Base-by-base conservation (phyloP, 2,888 invertebrate species). In the Tachina grossa region DNA sequence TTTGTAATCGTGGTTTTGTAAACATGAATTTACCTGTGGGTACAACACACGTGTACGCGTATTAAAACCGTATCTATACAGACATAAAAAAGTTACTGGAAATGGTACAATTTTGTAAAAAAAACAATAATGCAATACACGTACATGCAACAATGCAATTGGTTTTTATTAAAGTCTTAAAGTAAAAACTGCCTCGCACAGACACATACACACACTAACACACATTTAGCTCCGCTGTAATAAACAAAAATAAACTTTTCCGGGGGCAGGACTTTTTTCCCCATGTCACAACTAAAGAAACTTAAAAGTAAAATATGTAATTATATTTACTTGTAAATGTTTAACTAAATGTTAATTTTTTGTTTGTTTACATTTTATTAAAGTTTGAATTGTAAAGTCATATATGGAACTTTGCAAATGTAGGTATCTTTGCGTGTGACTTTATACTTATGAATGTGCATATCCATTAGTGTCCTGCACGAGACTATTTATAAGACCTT, bases 1-100 rank as follows among this genome's bases (percentile, higher is more conserved):
- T 66, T 66, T 66, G 57, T 66, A 51, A 49, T 59, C 65, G 74
- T 66, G 80, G 80, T 80, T 31, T 49, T 80, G 74, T 80, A 57
- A 80, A 74, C 80, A 74, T 80, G 66, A 66, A 74, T 74, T 80
- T 66, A 66, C 74, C 49, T 80, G 74, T 80, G 68, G 66, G 59
- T 49, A 31, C 3, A 59, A 66, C 14, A 72, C 41, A 19, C 45
- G 41, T 47, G 22, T 43, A n/a, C 57, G 6, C 31, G n/a, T 19
- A 4, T 16, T 49, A n/a, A 4, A 31, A 45, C 9, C 4, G 1
- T 13, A 22, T 2, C 41, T 8, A 22, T 19, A 9, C 1, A 65
- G 51, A 49, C 19, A 41, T 9, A 43, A 63, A 49, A 49, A 43
- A 43, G 9, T n/a, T 41, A 22, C 72, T 31, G 80, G 41, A 66